phyloP scores from a whole-genome alignment of 2,888 invertebrate species.

The Brachynemurus nebulosus region DNA sequence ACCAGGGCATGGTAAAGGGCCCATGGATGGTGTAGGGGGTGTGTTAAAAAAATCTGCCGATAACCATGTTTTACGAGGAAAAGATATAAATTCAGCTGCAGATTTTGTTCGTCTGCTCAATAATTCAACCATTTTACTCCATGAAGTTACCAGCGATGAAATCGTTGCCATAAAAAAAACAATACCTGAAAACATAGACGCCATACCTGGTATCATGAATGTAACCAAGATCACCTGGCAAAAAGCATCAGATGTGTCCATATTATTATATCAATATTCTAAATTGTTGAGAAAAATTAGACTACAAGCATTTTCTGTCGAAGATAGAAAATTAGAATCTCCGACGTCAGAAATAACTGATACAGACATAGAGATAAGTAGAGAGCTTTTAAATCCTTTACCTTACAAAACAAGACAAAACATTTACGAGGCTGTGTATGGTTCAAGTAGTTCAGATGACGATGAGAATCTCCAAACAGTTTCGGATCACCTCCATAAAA shows the following conservation, averaged over 20 bases:
- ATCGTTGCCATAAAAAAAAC: constrained; percentile 9
- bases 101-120: constrained; percentile 16
- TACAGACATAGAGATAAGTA: constrained; percentile 6
- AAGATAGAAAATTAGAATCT: constrained; percentile 6
- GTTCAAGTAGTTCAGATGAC: constrained; percentile 11
- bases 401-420: constrained; percentile 7
- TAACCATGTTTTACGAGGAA: constrained; percentile 16
- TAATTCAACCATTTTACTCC: constrained; percentile 13
- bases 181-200: constrained; percentile 7
- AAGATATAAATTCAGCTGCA: constrained; percentile 16
- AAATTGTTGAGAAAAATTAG: background rate
- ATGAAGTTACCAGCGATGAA: constrained; percentile 5
- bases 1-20: constrained; percentile 12
- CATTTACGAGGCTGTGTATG: constrained; percentile 9
- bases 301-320: constrained; percentile 5
- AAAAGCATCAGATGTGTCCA: constrained; percentile 6
- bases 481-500: too few relatives aligned
- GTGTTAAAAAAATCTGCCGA: constrained; percentile 12
- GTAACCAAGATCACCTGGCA: constrained; percentile 7
- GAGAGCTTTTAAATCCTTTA: constrained; percentile 5
- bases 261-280: constrained; percentile 2
- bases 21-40: constrained; percentile 8
- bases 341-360: constrained; percentile 1
- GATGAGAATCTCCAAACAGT: too few relatives aligned
- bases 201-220: constrained; percentile 7